Evolutionary conservation across 2,113 vertebrate species (phyloP).

Genomic region (Rutilus rutilus): DNA sequence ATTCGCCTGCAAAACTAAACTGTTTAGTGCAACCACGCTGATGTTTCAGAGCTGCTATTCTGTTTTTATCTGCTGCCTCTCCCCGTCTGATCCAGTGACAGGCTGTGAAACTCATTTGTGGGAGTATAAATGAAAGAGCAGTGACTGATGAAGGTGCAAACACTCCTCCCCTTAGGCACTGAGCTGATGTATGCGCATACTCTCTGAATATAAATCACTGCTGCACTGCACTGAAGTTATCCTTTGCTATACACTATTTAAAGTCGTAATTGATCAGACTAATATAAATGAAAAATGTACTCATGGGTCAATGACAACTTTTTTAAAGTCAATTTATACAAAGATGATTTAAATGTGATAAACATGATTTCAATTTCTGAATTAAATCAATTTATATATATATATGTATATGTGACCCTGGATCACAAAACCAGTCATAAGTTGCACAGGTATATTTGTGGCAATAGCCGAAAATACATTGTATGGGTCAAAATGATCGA

Average conservation of each 20-base stretch:
- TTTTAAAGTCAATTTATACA: neutral
- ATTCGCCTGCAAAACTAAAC: neutral
- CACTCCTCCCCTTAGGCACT: slow-evolving; percentile 53
- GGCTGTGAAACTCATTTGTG: slow-evolving; percentile 68
- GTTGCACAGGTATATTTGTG: too few relatives aligned
- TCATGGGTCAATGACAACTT: neutral
- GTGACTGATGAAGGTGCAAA: slow-evolving; percentile 68
- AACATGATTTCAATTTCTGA: neutral
- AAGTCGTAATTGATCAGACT: too few relatives aligned
- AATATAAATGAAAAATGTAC: neutral
- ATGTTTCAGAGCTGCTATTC: slow-evolving; percentile 64
- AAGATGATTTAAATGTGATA: neutral
- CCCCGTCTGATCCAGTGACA: slow-evolving; percentile 69
- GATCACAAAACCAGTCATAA: too few relatives aligned
- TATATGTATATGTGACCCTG: too few relatives aligned
- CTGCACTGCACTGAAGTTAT: slow-evolving; percentile 15
- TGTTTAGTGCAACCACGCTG: slow-evolving; percentile 47
- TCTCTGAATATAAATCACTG: slow-evolving; percentile 40
- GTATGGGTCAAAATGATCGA: too few relatives aligned
- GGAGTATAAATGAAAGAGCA: slow-evolving; percentile 68
- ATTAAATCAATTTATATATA: neutral
- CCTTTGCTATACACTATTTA: neutral
- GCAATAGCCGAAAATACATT: too few relatives aligned
- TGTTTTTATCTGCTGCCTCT: slow-evolving; percentile 66
- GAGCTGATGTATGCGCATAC: slow-evolving; percentile 21